Conservation (phyloP, 2,113 vertebrate species). For the Dolichallabes microphthalmus region DNA sequence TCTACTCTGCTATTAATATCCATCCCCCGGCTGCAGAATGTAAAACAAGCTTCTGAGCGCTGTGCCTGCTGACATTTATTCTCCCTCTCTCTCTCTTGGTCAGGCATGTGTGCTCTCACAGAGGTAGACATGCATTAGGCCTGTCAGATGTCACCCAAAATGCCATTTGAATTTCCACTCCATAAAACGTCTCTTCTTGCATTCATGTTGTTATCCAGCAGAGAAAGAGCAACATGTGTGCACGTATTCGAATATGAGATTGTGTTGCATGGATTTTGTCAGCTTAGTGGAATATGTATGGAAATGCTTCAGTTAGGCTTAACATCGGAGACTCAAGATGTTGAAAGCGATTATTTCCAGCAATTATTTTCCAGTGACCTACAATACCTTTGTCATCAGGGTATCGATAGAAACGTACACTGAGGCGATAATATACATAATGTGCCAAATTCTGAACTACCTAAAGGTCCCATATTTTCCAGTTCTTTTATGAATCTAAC, state of each 20-base stretch:
- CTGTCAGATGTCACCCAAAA: conserved; percentile 22
- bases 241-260: not conserved
- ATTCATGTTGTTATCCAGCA: not conserved
- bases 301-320: not conserved
- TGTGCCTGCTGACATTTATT: conserved; percentile 51
- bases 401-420: not conserved
- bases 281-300: not conserved
- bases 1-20: conserved; percentile 54
- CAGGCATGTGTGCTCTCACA: conserved; percentile 23
- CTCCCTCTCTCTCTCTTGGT: conserved; percentile 37
- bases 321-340: not conserved
- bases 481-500: no score
- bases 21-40: conserved; percentile 50
- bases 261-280: not conserved
- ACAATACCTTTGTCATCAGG: not conserved
- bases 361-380: no score
- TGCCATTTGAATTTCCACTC: conserved; percentile 19
- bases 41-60: conserved; percentile 53
- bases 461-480: not conserved
- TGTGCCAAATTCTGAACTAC: not conserved
- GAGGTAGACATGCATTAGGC: conserved; percentile 19
- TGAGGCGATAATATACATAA: not conserved
- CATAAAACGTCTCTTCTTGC: not conserved
- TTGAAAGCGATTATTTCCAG: not conserved
- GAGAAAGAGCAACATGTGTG: not conserved